Evolutionary conservation across 2,113 vertebrate species (phyloP).

Genomic region (Heterotis niloticus): DNA sequence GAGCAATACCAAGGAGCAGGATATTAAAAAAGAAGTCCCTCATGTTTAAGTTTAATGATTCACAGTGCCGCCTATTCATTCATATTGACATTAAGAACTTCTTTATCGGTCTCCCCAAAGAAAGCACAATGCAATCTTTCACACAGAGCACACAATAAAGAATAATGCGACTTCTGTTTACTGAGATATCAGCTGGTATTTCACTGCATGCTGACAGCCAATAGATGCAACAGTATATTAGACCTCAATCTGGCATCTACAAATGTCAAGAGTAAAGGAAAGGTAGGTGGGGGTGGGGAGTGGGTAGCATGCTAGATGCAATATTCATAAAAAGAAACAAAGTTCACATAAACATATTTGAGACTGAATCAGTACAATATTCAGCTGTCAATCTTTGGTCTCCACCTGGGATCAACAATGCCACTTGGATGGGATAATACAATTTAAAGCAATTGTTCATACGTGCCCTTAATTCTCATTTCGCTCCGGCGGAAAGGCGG

Average conservation of each 20-base stretch:
- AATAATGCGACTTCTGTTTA: constrained; percentile 87
- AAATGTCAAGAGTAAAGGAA: constrained; percentile 79
- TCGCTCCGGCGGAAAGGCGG: constrained; percentile 73
- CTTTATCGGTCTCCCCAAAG: constrained; percentile 77
- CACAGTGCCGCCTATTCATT: constrained; percentile 52
- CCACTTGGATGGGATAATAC: constrained; percentile 72
- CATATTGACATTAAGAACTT: constrained; percentile 87
- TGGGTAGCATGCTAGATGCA: constrained; percentile 34
- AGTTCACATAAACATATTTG: constrained; percentile 70
- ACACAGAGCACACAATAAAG: constrained; percentile 76
- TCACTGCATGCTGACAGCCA: constrained; percentile 73
- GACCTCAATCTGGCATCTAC: constrained; percentile 82
- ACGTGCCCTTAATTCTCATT: constrained; percentile 68
- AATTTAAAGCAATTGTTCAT: constrained; percentile 76
- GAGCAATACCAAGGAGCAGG: constrained; percentile 38
- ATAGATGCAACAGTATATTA: constrained; percentile 71
- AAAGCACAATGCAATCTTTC: constrained; percentile 71
- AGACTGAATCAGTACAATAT: constrained; percentile 67
- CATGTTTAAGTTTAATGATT: constrained; percentile 47
- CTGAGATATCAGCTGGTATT: constrained; percentile 87
- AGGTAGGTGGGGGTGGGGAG: constrained; percentile 51
- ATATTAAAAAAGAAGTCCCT: constrained; percentile 64
- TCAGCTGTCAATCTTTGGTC: constrained; percentile 72
- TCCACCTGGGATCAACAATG: constrained; percentile 63
- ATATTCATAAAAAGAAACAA: constrained; percentile 59